These are phyloP conservation scores for Acronicta psi DNA, from an alignment of 2,888 invertebrate species.

Conservation along the genomic window DNA sequence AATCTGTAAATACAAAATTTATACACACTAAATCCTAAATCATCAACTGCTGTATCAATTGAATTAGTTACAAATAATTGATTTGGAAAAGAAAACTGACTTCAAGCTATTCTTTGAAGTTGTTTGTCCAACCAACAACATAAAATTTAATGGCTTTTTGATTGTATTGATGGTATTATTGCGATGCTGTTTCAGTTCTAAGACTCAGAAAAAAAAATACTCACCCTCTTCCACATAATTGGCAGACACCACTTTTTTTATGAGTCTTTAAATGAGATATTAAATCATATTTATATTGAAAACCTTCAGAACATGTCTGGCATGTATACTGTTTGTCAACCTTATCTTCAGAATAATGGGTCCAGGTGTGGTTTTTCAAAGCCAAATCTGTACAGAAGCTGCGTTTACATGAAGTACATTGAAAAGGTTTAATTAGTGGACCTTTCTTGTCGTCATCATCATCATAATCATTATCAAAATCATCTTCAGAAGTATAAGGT, in stretches of 20 bases:
- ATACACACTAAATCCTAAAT: too few relatives aligned
- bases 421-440: constrained; percentile 80
- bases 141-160: too few relatives aligned
- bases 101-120: too few relatives aligned
- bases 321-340: constrained; percentile 78
- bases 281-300: constrained; percentile 90
- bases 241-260: constrained; percentile 90
- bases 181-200: too few relatives aligned
- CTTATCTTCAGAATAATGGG: constrained; percentile 77
- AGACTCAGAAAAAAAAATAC: constrained; percentile 59
- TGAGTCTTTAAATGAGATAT: constrained; percentile 90
- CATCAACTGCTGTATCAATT: too few relatives aligned
- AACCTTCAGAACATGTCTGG: constrained; percentile 89
- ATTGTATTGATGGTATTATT: too few relatives aligned
- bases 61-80: too few relatives aligned
- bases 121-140: too few relatives aligned
- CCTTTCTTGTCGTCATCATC: constrained; percentile 41
- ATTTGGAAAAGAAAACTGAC: too few relatives aligned
- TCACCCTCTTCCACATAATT: constrained; percentile 91
- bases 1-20: constrained; percentile 80
- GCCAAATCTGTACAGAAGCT: constrained; percentile 89
- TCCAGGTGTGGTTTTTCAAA: constrained; percentile 90
- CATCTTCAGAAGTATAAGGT: constrained; percentile 7
- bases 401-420: constrained; percentile 88
- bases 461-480: constrained; percentile 18